Evolutionary conservation across 2,797 vertebrate species (phyloP), one percentile per base, ranked within the genome.

Genomic region (Dicrostonyx torquatus): DNA sequence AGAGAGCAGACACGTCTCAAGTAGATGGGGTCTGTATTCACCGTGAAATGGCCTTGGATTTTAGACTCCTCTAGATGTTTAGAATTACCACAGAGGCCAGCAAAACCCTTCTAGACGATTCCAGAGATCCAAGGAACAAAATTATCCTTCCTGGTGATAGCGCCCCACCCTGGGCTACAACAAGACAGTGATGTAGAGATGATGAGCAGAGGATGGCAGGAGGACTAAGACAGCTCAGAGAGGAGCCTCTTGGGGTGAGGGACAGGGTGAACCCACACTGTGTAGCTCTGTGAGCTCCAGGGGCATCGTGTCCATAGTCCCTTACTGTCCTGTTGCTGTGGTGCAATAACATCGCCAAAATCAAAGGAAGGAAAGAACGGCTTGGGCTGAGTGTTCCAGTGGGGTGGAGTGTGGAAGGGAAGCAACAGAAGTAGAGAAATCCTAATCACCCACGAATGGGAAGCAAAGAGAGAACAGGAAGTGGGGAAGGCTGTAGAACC

Each of bases 241-340:
- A 83, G 14, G 26, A 20, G 15, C 10, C n/a, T 82, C 73, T 68
- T 55, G 29, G 2, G 24, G 26, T 55, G 17, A 45, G 3, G 26
- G 85, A 73, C 5, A 1, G 0, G 0, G 48, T 34, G n/a, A 53
- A 9, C 1, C 75, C 34, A 29, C 18, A 72, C 37, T 53, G 0
- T 43, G 79, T 68, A 6, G 37, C 1, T 34, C 5, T 15, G 5
- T 45, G 62, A 53, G 60, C 24, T 43, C 50, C 43, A 8, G 13
- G 0, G 11, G 2, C 13, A 14, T 29, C 22, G 40, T 43, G 6
- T 10, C 45, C 37, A 77, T 29, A 37, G 34, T 43, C 17, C 50
- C 34, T 83, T 76, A 17, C 83, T 78, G 31, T 48, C 48, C 60
- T 66, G 11, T 84, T 66, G 29, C 60, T 48, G 43, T 66, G 60